Percentiles rank a stretch among this genome's conserved stretches.
phyloP scores from a whole-genome alignment of 2,797 vertebrate genomes.

The Pseudochirops cupreus region DNA sequence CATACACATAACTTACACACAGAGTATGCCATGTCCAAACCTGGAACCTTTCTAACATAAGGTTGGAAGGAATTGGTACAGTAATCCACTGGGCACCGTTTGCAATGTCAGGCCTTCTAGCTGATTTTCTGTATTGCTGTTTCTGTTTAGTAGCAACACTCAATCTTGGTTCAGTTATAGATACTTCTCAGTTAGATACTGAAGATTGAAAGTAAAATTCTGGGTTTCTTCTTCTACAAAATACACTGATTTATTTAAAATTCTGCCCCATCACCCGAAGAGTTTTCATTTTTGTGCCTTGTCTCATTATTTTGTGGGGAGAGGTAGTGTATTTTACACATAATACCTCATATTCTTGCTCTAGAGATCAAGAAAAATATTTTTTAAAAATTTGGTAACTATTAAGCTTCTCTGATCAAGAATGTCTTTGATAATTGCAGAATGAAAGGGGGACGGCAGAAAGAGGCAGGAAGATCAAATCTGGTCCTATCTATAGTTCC shows the following conservation, averaged over 20 bases:
- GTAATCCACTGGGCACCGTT: not conserved
- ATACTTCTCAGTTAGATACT: not conserved
- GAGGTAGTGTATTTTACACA: no score
- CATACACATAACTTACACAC: not conserved
- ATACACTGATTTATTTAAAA: no score
- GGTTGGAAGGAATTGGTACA: not conserved
- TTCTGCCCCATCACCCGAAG: no score
- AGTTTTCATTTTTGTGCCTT: no score
- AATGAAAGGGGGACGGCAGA: not conserved
- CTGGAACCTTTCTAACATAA: not conserved
- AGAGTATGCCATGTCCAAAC: not conserved
- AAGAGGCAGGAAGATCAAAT: not conserved
- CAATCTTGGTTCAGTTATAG: not conserved
- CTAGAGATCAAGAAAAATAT: no score
- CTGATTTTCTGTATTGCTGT: not conserved
- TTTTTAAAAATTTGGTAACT: no score
- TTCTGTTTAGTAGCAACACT: not conserved
- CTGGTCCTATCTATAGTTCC: not conserved
- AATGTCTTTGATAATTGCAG: not conserved
- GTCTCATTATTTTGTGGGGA: no score
- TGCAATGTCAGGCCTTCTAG: not conserved
- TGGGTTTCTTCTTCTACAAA: no score
- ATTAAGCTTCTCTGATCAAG: not conserved
- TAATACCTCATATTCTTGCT: no score
- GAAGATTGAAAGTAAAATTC: no score